These are phyloP conservation scores for Stenodema calcarata DNA, from an alignment of 2,888 invertebrate species.

Conservation along the genomic window DNA sequence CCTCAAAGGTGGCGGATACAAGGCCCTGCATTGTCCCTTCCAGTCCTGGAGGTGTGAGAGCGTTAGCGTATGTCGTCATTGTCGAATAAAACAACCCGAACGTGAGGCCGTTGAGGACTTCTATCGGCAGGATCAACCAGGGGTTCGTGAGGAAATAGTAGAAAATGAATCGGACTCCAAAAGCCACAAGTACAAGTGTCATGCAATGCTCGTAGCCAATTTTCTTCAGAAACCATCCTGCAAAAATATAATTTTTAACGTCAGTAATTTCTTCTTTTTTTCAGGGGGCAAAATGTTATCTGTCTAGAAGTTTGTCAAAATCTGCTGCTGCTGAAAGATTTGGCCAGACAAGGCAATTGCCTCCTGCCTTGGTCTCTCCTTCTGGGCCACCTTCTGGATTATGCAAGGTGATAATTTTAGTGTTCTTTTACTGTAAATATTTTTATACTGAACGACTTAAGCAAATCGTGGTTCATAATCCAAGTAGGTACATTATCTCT, in stretches of 20 bases:
- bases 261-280: neutral
- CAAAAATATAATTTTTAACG: neutral
- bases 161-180: conserved; percentile 62
- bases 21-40: conserved; percentile 62
- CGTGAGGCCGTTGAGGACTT: conserved; percentile 64
- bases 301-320: too few relatives aligned
- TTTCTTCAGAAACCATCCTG: conserved; percentile 62
- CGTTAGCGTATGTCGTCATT: conserved; percentile 62
- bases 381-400: too few relatives aligned
- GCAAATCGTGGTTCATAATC: too few relatives aligned
- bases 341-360: too few relatives aligned
- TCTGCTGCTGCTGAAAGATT: too few relatives aligned
- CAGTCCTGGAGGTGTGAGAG: conserved; percentile 61
- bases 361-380: too few relatives aligned
- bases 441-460: too few relatives aligned
- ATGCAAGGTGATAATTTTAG: too few relatives aligned
- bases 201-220: conserved; percentile 63
- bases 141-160: conserved; percentile 63
- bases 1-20: conserved; percentile 61
- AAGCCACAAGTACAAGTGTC: conserved; percentile 62
- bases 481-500: too few relatives aligned
- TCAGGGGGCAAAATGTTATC: too few relatives aligned
- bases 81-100: conserved; percentile 63
- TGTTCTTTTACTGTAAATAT: too few relatives aligned
- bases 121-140: conserved; percentile 64